Evolutionary conservation across 2,797 vertebrate species (phyloP).

Genomic region (Tarsius wallacei): DNA sequence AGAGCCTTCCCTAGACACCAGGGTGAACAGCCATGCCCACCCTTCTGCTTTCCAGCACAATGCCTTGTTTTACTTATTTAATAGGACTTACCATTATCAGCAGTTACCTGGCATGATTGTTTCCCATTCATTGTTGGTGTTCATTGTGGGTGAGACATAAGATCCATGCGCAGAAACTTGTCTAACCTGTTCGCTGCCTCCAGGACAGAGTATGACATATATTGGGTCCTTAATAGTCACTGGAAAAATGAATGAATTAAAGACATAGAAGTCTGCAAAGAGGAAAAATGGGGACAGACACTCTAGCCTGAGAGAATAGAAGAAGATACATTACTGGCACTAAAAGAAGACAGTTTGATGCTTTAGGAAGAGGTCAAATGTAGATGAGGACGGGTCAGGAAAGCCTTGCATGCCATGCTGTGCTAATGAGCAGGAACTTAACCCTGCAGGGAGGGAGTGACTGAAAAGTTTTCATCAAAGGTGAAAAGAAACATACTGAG

Average conservation of each 20-base stretch:
- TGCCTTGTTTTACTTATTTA: not conserved
- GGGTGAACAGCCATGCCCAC: not conserved
- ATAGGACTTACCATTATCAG: not conserved
- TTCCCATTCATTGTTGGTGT: not conserved
- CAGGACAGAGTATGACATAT: not conserved
- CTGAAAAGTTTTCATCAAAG: not conserved
- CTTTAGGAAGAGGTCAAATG: not conserved
- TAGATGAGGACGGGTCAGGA: not conserved
- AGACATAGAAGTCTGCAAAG: not conserved
- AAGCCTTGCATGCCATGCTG: not conserved
- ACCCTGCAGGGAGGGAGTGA: fast-evolving
- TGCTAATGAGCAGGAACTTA: no score
- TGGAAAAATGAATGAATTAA: not conserved
- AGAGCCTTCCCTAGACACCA: not conserved
- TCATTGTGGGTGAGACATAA: not conserved
- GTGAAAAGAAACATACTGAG: not conserved
- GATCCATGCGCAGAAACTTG: not conserved
- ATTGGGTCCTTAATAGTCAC: not conserved
- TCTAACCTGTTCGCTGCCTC: not conserved
- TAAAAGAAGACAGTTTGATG: not conserved
- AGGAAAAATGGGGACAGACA: not conserved
- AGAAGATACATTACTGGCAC: not conserved
- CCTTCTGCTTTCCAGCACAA: not conserved
- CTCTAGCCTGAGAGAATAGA: not conserved
- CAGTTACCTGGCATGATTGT: not conserved